phyloP scores from a whole-genome alignment of 2,797 vertebrate genomes.

The Muscicapa striata region DNA sequence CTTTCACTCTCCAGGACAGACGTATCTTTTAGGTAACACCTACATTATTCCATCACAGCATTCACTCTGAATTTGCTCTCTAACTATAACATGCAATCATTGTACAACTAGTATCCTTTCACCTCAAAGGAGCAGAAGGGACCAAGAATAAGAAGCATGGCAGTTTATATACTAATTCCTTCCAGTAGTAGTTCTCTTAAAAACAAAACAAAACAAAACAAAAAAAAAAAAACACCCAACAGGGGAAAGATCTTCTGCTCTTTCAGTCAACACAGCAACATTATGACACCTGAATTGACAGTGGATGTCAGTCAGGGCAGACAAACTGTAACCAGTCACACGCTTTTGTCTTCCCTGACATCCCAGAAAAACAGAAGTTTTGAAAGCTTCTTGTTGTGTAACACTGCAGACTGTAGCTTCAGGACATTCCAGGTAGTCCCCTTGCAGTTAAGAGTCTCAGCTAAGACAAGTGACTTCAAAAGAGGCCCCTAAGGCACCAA shows the following conservation, averaged over 20 bases:
- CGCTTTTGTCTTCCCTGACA: background rate
- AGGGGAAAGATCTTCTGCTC: background rate
- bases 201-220: background rate
- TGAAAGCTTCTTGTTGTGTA: slow-evolving; percentile 3
- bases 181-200: background rate
- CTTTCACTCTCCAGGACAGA: background rate
- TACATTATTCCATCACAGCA: background rate
- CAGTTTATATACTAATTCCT: background rate
- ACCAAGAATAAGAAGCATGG: background rate
- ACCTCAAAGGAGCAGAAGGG: background rate
- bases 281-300: background rate
- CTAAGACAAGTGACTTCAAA: slow-evolving; percentile 2
- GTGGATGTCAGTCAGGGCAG: background rate
- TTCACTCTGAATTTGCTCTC: background rate
- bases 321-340: background rate
- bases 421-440: background rate
- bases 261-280: background rate
- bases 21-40: background rate
- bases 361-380: background rate
- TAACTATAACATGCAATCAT: background rate
- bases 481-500: background rate
- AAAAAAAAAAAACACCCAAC: background rate
- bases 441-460: background rate
- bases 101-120: background rate
- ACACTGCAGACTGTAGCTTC: background rate